Evolutionary conservation across 2,797 vertebrate species (phyloP).

Genomic region (Gymnoscopelus braueri): DNA sequence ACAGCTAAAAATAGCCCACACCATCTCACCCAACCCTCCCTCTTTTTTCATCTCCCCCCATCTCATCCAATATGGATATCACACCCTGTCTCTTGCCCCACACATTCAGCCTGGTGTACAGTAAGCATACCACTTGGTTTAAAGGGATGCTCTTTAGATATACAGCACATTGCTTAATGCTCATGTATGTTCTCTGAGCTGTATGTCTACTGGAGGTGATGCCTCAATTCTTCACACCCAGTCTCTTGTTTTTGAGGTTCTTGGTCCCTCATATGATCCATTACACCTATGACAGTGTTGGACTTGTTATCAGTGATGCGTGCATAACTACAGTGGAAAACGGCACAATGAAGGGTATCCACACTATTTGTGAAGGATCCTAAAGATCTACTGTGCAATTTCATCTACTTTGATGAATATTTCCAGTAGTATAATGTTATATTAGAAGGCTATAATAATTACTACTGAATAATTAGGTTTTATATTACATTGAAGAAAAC

Average conservation of each 20-base stretch:
- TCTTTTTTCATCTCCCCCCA: slow-evolving; percentile 55
- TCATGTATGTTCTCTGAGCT: slow-evolving; percentile 59
- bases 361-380: slow-evolving; percentile 35
- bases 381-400: slow-evolving; percentile 42
- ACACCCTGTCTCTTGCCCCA: slow-evolving; percentile 42
- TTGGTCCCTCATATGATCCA: slow-evolving; percentile 38
- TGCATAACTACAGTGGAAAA: slow-evolving; percentile 34
- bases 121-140: slow-evolving; percentile 62
- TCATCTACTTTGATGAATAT: slow-evolving; percentile 22
- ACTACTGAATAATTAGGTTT: slow-evolving; percentile 10
- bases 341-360: slow-evolving; percentile 20
- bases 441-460: no score
- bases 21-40: slow-evolving; percentile 10
- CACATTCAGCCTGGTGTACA: slow-evolving; percentile 53
- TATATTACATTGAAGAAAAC: neutral
- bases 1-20: slow-evolving; percentile 61
- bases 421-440: no score
- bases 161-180: slow-evolving; percentile 15
- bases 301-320: slow-evolving; percentile 47
- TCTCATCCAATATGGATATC: slow-evolving; percentile 66
- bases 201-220: slow-evolving; percentile 40
- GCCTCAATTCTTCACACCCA: slow-evolving; percentile 18
- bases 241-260: slow-evolving; percentile 31
- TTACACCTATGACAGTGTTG: slow-evolving; percentile 37
- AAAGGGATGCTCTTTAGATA: slow-evolving; percentile 63